Base-by-base conservation (phyloP, 2,113 vertebrate species). In the Solea solea region DNA sequence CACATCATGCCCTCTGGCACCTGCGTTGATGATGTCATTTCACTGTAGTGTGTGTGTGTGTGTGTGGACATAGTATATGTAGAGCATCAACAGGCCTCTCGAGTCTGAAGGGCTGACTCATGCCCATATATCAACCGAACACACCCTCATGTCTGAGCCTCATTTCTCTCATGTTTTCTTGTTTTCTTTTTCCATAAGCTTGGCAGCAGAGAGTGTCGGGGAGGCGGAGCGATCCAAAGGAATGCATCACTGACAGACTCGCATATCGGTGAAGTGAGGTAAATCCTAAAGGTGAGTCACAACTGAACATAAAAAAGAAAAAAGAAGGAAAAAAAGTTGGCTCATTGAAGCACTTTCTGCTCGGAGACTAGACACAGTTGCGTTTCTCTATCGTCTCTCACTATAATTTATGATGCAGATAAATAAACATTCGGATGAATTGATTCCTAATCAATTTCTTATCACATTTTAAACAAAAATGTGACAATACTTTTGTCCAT, bases 121-220 rank as follows among this genome's bases (percentile, higher is more conserved):
- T 82, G 54, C 81, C 50, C 50, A 66, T 87, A 78, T 80, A 83
- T 87, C 86, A 89, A 42, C 1, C 63, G 45, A 82, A 81, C 80
- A 82, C 76, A 58, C 75, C 74, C 71, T 21, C 4, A 45, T 57
- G 69, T 79, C 69, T 76, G 79, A 82, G 82, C 80, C 84, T 71
- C 28, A 21, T 82, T 85, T 76, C 83, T 74, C 78, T 66, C 66
- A 63, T 81, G 77, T 83, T 69, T 59, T 83, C 86, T 85, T 84
- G 81, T 90, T 89, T 88, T 82, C 72, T 74, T 85, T 21, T 72
- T 85, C 77, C 75, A 76, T 79, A 78, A 69, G 65, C 64, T 74
- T 65, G 65, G 61, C 78, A 60, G 80, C 51, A 9, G 76, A 66
- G 72, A 66, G 72, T 77, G 82, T 89, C 69, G 25, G 54, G 64